Percentiles rank a stretch among this genome's conserved stretches.
phyloP scores from a whole-genome alignment of 2,797 vertebrate species.

The Sitta carolinensis region DNA sequence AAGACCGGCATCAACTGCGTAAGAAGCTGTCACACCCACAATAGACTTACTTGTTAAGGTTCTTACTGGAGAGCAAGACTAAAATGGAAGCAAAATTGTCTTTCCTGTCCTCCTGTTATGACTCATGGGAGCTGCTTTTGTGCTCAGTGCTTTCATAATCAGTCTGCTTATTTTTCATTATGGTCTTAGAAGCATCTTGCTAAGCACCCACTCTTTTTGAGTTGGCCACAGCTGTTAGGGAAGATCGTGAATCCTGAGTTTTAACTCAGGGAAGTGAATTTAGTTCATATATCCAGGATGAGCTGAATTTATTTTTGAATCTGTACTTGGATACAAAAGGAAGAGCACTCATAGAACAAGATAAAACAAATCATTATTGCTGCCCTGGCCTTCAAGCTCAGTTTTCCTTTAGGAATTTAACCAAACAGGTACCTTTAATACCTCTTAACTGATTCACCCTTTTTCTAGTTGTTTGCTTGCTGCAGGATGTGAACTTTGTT shows the following conservation, averaged over 20 bases:
- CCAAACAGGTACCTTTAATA: background rate
- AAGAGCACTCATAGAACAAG: background rate
- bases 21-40: constrained; percentile 27
- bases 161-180: constrained; percentile 32
- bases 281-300: background rate
- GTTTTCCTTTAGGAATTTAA: background rate
- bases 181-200: constrained; percentile 31
- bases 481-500: background rate
- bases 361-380: background rate
- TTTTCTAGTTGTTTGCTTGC: background rate
- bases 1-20: background rate
- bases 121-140: constrained; percentile 52
- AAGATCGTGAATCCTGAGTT: background rate
- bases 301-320: background rate
- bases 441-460: background rate
- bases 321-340: background rate
- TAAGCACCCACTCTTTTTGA: constrained; percentile 34
- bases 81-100: constrained; percentile 55
- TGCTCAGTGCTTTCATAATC: constrained; percentile 14
- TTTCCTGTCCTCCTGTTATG: constrained; percentile 48
- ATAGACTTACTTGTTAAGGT: background rate
- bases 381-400: background rate
- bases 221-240: constrained; percentile 28
- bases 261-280: background rate
- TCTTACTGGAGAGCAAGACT: background rate